Base-by-base conservation (phyloP, 2,888 invertebrate species). In the Nephrotoma flavescens region DNA sequence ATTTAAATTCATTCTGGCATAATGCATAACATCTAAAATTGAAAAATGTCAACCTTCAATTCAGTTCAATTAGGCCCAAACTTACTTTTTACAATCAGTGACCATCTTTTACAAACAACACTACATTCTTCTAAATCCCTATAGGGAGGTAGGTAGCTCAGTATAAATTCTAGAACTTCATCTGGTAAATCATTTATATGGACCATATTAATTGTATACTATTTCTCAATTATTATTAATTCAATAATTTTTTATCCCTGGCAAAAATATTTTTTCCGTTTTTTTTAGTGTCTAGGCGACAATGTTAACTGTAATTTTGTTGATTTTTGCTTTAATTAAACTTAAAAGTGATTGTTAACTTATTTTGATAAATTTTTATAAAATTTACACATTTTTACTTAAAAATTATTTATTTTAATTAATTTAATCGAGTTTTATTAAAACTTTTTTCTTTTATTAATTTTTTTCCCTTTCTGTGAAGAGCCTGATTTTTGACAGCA, bases 81-180 rank as follows among this genome's bases (percentile, higher is more conserved):
- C 95, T 93, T 93, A 98, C 98, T 97, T 93, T 95, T 94, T 87
- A 96, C 95, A 89, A 96, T 95, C 89, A 93, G 93, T 90, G 95
- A 94, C 98, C 98, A 99, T 90, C 96, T 93, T 91, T 95, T 96
- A 89, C 96, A 97, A 71, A 98, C 98, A 88, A 94, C 92, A 93
- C 95, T 95, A 90, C 97, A 97, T 90, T 95, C 94, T 91, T 97
- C 95, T 89, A 98, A 92, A 92, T 98, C 98, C 90, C 95, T 95
- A 90, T 99, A 99, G 0, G 98, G 98, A 87, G 97, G 96, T 88
- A 98, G 92, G 90, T 97, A 94, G 88, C 96, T 94, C 88, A 99
- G 93, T 90, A 99, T 97, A 90, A 97, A 97, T 92, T 98, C 98
- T 89, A 99, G 92, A 87, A 99, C 95, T 93, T 98, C 98, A 91